Base-by-base conservation (phyloP, 2,888 invertebrate species). In the Leptopilina myrica region DNA sequence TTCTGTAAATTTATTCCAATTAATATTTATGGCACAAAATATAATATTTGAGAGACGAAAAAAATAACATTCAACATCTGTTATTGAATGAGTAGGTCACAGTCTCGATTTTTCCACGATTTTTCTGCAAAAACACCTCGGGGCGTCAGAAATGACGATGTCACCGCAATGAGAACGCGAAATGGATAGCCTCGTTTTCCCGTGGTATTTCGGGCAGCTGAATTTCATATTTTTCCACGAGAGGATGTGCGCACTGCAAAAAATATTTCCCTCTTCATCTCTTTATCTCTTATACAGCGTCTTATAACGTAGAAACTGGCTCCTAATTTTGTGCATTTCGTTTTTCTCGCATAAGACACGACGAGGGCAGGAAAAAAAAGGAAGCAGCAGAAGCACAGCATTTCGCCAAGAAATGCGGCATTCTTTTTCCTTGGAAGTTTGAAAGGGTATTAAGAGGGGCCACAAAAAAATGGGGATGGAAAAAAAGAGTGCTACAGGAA, bases 111-210 rank as follows among this genome's bases (percentile, higher is more conserved):
- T 43, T 76, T 76, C 62, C 64, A 9, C 6, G 43, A 7, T 33
- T 33, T 33, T 33, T 33, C 33, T 33, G 33, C 33, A 33, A 81
- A 82, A 83, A 79, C 79, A 77, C 81, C 81, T 77, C 75, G 76
- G 76, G 80, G 49, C 81, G 78, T 66, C 67, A 78, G 64, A 76
- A 56, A 62, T 62, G 82, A 81, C 79, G 73, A 78, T 75, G 76
- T 76, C 79, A 79, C 78, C 80, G 78, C 79, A 82, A 81, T 81
- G 79, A 78, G 78, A 62, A 80, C 78, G 78, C 65, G 64, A 79
- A 82, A 80, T 82, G 79, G 75, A 77, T 76, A 73, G 80, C 59
- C 78, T 79, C 78, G 64, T 59, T 79, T 76, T 49, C 12, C 67
- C 76, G 49, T 78, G 76, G 76, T 76, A 77, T 79, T 79, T 78